Conservation (phyloP, 2,113 vertebrate species). For the Cnemophilus loriae region DNA sequence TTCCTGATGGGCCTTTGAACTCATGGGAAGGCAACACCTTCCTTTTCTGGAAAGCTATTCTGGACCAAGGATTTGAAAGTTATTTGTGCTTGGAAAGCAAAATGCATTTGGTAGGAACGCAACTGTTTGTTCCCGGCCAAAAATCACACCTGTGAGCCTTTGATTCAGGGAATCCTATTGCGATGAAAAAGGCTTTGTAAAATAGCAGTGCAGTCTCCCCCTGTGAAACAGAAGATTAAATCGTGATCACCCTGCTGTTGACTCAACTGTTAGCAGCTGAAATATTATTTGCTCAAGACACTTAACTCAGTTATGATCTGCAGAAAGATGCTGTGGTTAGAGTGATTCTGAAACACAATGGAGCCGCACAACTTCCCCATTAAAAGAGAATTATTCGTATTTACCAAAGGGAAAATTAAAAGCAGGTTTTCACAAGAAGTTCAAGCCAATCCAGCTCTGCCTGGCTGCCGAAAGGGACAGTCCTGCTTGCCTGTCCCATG, state of each 20-base stretch:
- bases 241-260: conserved; percentile 43
- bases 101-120: background rate
- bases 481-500: background rate
- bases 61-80: background rate
- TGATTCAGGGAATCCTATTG: conserved; percentile 16
- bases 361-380: background rate
- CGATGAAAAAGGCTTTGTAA: conserved; percentile 27
- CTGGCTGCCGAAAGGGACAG: background rate
- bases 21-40: background rate
- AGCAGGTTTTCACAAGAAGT: background rate
- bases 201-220: background rate
- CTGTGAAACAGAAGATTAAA: conserved; percentile 36
- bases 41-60: background rate
- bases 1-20: conserved; percentile 9
- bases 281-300: conserved; percentile 54
- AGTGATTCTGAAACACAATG: background rate
- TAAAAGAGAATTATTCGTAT: background rate
- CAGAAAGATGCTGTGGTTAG: conserved; percentile 21
- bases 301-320: conserved; percentile 20
- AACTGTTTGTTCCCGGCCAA: conserved; percentile 8
- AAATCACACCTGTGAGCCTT: conserved; percentile 47
- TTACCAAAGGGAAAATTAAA: conserved; percentile 39
- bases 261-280: conserved; percentile 54
- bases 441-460: background rate
- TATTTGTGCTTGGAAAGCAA: conserved; percentile 19